Evolutionary conservation across 2,797 vertebrate species (phyloP), one percentile per base, ranked within the genome.

Genomic region (Oryzias sinensis): DNA sequence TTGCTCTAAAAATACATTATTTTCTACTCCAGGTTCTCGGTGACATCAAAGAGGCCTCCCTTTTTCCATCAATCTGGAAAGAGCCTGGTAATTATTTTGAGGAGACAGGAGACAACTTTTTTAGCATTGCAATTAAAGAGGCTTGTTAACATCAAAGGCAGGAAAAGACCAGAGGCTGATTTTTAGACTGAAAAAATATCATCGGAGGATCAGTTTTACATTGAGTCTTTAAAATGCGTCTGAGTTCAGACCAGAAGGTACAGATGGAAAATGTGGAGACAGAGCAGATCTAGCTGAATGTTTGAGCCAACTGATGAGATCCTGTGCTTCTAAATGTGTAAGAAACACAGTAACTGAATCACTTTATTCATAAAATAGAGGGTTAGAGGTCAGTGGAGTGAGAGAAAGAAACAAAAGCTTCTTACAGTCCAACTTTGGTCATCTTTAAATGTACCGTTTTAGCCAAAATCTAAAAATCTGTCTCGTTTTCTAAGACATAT

Each of bases 61-160:
- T 49, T 49, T 50, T 14, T 17, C 41, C 68, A 69, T 75, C 52
- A 77, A 62, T 77, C 60, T 60, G 44, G 65, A 61, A 53, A 65
- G 44, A 70, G 59, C 48, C 43, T 42, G 67, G 72, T 85, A 79
- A 86, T 84, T 73, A 81, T 70, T 75, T 57, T 68, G 37, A 65
- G 27, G 49, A 58, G 70, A 55, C 67, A 60, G 59, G 66, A 79
- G 68, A 74, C 67, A 69, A 61, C 33, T 14, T 61, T 55, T 49
- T 46, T 76, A 66, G 63, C 44, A 0, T 45, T 48, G 71, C 70
- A 80, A 86, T 89, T 85, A 85, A 79, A 69, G 61, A 82, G 65
- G 54, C 71, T 82, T 81, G 77, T 87, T 85, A 82, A 77, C 81
- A 88, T 87, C 83, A 87, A 86, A 88, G 79, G 53, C 65, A 52